These are phyloP conservation scores for Orussus abietinus DNA, from an alignment of 1,140 invertebrate species.

Conservation along the genomic window DNA sequence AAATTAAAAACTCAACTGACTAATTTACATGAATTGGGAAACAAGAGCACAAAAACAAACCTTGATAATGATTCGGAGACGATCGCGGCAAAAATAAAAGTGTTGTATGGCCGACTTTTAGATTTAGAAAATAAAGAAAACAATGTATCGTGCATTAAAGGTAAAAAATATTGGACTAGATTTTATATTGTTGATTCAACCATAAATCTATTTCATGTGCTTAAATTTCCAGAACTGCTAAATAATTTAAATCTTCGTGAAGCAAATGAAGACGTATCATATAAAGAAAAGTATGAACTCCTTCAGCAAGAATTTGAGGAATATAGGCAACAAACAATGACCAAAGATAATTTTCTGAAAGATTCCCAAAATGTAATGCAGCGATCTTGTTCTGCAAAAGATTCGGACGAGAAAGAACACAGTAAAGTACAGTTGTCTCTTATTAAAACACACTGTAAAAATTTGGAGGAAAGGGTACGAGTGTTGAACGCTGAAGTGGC, in stretches of 20 bases:
- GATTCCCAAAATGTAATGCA: constrained; percentile 29
- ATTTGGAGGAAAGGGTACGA: constrained; percentile 64
- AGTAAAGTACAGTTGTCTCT: constrained; percentile 46
- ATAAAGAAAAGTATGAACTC: constrained; percentile 53
- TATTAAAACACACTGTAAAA: constrained; percentile 59
- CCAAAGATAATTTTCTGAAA: constrained; percentile 37
- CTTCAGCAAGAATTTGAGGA: constrained; percentile 51
- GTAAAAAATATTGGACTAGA: constrained; percentile 21
- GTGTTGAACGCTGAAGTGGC: constrained; percentile 60
- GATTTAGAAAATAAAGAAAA: constrained; percentile 40
- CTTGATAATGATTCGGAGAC: constrained; percentile 31
- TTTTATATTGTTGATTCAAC: constrained; percentile 1
- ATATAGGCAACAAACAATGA: constrained; percentile 39
- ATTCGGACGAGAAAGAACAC: constrained; percentile 37
- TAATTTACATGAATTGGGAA: constrained; percentile 41
- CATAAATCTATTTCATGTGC: constrained; percentile 4
- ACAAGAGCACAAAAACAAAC: constrained; percentile 29
- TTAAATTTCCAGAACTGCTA: constrained; percentile 33
- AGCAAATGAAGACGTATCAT: constrained; percentile 33
- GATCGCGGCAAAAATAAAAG: constrained; percentile 38
- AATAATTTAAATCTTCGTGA: constrained; percentile 33
- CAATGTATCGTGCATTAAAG: constrained; percentile 32
- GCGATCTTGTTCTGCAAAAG: constrained; percentile 14
- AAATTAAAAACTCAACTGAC: constrained; percentile 61
- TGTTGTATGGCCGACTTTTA: constrained; percentile 33